Base-by-base conservation (phyloP, 2,113 vertebrate species). In the Xyliphius kryptos region DNA sequence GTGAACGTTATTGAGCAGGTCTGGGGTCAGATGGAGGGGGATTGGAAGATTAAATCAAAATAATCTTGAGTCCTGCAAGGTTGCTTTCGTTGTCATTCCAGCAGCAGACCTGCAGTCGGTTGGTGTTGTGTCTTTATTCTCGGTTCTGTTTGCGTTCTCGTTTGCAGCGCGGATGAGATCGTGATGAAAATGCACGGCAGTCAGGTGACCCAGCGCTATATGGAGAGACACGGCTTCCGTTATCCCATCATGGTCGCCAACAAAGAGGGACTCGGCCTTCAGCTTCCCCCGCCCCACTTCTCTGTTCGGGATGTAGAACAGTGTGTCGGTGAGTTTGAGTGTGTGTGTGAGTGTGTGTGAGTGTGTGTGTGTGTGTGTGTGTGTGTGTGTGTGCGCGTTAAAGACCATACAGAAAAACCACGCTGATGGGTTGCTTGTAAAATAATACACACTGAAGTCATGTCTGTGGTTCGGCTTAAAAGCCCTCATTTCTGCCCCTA, bases 171-270 rank as follows among this genome's bases (percentile, higher is more conserved):
- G 14, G 93, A 95, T 69, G 96, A 97, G 75, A 81, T 95, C 1
- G 73, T 98, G 76, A 78, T 89, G 67, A 86, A 86, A 82, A 96
- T 97, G 93, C 88, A 90, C 55, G 96, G 96, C 11, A 89, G 88
- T 82, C 93, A 91, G 66, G 71, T 99, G 84, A 95, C 95, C 8
- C 89, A 90, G 58, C 87, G 87, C 76, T 97, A 93, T 72, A 82
- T 99, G 83, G 94, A 97, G 84, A 91, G 92, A 61, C 92, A 96
- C 47, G 90, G 93, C 67, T 99, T 98, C 79, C 88, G 88, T 67
- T 89, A 90, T 74, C 96, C 96, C 64, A 92, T 99, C 54, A 83
- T 79, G 71, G 83, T 97, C 76, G 79, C 91, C 2, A 91, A 91
- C 74, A 86, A 91, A 86, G 95, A 97, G 52, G 95, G 87, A 19